Conservation (phyloP, 23 tunicate genomes). For the Clavelina lepadiformis region DNA sequence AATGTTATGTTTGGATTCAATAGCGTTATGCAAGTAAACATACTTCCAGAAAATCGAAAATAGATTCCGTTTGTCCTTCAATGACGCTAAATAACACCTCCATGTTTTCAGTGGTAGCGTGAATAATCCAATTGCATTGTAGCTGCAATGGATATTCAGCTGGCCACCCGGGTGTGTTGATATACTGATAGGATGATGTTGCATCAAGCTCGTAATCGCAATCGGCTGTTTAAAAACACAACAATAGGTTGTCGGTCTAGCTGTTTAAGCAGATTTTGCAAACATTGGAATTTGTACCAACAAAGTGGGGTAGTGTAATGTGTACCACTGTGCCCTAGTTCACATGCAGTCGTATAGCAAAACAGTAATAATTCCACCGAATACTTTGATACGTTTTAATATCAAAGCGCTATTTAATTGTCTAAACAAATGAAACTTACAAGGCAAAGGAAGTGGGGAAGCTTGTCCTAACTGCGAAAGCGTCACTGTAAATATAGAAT, state of each 20-base stretch:
- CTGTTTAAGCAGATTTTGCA: no score
- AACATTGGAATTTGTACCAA: not conserved
- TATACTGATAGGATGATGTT: not conserved
- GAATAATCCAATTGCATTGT: conserved; percentile 13
- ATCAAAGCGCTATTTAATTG: not conserved
- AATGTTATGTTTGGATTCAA: no score
- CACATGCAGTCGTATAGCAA: no score
- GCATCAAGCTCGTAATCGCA: conserved; percentile 17
- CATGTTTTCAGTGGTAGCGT: conserved; percentile 8
- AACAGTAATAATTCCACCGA: no score
- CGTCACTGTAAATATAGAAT: no score
- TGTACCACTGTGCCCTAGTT: no score
- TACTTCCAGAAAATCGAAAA: conserved; percentile 34
- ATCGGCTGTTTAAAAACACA: not conserved
- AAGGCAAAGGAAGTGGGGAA: conserved; percentile 7
- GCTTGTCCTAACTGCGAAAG: no score
- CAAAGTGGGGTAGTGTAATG: no score
- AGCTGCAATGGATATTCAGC: not conserved
- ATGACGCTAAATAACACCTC: not conserved
- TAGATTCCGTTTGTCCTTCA: conserved; percentile 18
- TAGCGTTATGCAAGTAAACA: no score
- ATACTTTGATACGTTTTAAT: not conserved
- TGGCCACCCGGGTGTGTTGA: conserved; percentile 21
- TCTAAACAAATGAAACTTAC: not conserved
- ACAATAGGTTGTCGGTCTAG: no score